A percentile compares a stretch with the other conserved stretches of the same genome.
Evolutionary conservation across 1,140 invertebrate genomes (phyloP).

Genomic region (Drosophila orosa): DNA sequence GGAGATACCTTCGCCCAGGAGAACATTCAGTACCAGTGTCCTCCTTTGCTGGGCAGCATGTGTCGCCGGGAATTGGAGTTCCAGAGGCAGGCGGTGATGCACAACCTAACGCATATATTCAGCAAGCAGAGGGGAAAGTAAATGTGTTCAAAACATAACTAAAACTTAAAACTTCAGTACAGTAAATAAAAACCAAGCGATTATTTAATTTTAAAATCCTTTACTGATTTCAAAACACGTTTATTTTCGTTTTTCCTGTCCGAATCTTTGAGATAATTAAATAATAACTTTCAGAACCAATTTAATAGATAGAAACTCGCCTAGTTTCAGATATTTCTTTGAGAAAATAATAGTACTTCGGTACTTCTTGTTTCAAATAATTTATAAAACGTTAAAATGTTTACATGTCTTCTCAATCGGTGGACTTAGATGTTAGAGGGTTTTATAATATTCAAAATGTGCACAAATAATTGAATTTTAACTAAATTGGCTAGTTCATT

Average conservation of each 20-base stretch:
- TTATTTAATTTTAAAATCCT: neutral
- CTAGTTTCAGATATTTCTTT: neutral
- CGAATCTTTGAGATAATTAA: conserved; percentile 6
- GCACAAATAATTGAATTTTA: conserved; percentile 27
- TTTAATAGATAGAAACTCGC: neutral
- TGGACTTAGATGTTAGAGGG: conserved; percentile 4
- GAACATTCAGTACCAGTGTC: conserved; percentile 87
- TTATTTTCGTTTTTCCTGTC: conserved; percentile 14
- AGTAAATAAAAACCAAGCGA: conserved; percentile 1
- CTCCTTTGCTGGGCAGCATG: conserved; percentile 85
- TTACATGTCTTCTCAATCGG: neutral
- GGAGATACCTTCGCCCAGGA: conserved; percentile 86
- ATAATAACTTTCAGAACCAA: neutral
- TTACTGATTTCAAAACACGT: neutral
- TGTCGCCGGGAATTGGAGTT: conserved; percentile 87
- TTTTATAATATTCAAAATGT: conserved; percentile 19
- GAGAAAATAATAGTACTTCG: conserved; percentile 6
- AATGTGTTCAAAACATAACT: neutral
- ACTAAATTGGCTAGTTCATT: conserved; percentile 65
- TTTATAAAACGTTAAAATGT: conserved; percentile 5
- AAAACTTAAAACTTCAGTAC: too few species aligned
- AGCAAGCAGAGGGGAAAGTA: conserved; percentile 26
- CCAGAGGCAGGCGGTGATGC: conserved; percentile 87
- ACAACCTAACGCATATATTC: conserved; percentile 86
- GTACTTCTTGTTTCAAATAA: conserved; percentile 3